Evolutionary conservation across 2,113 vertebrate species (phyloP), one percentile per base, ranked within the genome.

Genomic region (Limnothrissa miodon): DNA sequence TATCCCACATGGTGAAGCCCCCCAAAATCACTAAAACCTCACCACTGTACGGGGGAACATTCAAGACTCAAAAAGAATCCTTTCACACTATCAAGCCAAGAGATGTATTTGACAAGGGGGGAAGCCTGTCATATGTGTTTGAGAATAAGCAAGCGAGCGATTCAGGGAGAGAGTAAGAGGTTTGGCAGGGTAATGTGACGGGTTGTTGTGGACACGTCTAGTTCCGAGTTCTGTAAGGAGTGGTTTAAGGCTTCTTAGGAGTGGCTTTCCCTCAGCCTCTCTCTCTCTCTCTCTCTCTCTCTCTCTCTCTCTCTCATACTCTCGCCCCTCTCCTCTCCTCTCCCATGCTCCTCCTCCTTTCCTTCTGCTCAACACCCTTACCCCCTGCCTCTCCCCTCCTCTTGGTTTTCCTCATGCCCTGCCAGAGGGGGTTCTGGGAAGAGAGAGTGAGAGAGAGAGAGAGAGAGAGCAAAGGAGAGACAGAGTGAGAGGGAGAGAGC

Each of bases 401-500:
- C n/a, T 9, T 79, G 53, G 15, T 2, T 81, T 62, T 88, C 87
- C 81, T 91, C 91, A 70, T 45, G 88, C 91, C 90, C 87, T 90
- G 91, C 91, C 92, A 88, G 90, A 91, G 91, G 89, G 87, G 39
- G 46, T 91, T 86, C 87, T 88, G 89, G 88, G 89, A 91, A 90
- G 90, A 92, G 89, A 90, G 91, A 92, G 66, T n/a, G n/a, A n/a
- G n/a, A n/a, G n/a, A n/a, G n/a, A n/a, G n/a, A n/a, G n/a, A n/a
- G n/a, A n/a, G n/a, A n/a, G n/a, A n/a, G n/a, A n/a, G n/a, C n/a
- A n/a, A n/a, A n/a, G n/a, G n/a, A n/a, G n/a, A n/a, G n/a, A n/a
- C n/a, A n/a, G n/a, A n/a, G n/a, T n/a, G n/a, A n/a, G n/a, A n/a
- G 88, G 89, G 91, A 90, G 90, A 92, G 89, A 90, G 91, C 92